Evolutionary conservation across 2,888 invertebrate genomes (phyloP).

Genomic region (Leptinotarsa haldemani): DNA sequence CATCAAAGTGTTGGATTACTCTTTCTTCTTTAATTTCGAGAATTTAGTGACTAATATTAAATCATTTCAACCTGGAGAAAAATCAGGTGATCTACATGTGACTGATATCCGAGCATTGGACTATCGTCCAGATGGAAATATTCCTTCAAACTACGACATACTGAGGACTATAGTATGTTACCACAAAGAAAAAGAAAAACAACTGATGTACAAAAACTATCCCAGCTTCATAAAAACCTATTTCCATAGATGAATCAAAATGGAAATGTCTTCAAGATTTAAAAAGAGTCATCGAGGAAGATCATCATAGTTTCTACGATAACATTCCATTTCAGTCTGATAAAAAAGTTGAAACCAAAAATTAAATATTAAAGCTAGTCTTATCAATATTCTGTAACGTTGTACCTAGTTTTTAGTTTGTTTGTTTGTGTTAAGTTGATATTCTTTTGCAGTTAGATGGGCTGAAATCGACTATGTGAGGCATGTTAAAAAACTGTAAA

Average conservation of each 20-base stretch:
- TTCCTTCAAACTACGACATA: constrained; percentile 6
- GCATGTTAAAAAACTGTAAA: background rate
- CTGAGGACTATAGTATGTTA: background rate
- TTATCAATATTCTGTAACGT: too few relatives aligned
- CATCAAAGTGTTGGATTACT: too few relatives aligned
- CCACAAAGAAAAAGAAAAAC: constrained; percentile 20
- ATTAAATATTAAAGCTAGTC: too few relatives aligned
- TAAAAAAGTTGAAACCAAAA: too few relatives aligned
- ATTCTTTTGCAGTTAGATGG: background rate
- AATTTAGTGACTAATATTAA: background rate
- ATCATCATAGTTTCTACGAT: too few relatives aligned
- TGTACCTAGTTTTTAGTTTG: too few relatives aligned
- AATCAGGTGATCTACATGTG: background rate
- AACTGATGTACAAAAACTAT: constrained; percentile 11
- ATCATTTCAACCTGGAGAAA: constrained; percentile 4
- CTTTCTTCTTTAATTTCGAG: background rate
- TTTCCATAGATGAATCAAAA: too few relatives aligned
- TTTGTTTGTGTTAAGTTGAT: too few relatives aligned
- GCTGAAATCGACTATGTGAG: background rate
- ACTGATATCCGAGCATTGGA: constrained; percentile 3
- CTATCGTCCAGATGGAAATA: background rate
- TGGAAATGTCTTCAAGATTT: constrained; percentile 15
- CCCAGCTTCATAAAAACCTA: constrained; percentile 11
- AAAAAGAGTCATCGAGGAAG: too few relatives aligned
- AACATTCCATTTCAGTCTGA: too few relatives aligned